These are phyloP conservation scores for Dryobota labecula DNA, from an alignment of 2,888 invertebrate species.

Conservation along the genomic window DNA sequence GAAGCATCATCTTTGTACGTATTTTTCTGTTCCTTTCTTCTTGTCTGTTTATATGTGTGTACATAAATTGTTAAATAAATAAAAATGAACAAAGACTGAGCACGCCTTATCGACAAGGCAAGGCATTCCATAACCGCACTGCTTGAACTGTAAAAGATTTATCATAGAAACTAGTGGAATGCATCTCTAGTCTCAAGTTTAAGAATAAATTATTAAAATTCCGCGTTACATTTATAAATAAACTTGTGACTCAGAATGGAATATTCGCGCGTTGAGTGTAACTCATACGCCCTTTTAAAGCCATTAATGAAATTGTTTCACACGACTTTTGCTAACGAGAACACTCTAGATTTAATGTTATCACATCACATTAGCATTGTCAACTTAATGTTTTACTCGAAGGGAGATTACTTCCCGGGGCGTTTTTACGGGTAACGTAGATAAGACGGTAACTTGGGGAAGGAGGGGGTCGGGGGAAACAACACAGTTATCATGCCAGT, in stretches of 20 bases:
- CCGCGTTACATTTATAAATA: conserved; percentile 45
- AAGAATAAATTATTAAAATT: conserved; percentile 34
- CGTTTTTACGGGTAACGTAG: conserved; percentile 64
- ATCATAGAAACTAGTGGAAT: too few relatives aligned
- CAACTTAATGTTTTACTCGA: conserved; percentile 55
- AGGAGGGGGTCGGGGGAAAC: conserved; percentile 35
- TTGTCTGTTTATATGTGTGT: too few relatives aligned
- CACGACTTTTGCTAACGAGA: conserved; percentile 39
- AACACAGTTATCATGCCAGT: conserved; percentile 58
- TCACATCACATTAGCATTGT: conserved; percentile 59
- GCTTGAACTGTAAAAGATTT: too few relatives aligned
- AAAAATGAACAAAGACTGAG: too few relatives aligned
- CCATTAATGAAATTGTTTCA: conserved; percentile 54
- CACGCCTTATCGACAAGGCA: too few relatives aligned
- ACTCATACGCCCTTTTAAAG: conserved; percentile 40
- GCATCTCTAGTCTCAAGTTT: too few relatives aligned
- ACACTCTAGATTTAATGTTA: conserved; percentile 49
- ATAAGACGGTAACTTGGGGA: conserved; percentile 57
- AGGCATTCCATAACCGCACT: too few relatives aligned
- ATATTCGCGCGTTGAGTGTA: conserved; percentile 31
- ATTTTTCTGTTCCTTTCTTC: too few relatives aligned
- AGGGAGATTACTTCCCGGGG: conserved; percentile 54
- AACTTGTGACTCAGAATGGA: conserved; percentile 33
- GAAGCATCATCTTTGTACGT: too few relatives aligned
- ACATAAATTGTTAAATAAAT: too few relatives aligned